Conservation (phyloP, 2,113 vertebrate genomes). For the Brienomyrus longianalis region DNA sequence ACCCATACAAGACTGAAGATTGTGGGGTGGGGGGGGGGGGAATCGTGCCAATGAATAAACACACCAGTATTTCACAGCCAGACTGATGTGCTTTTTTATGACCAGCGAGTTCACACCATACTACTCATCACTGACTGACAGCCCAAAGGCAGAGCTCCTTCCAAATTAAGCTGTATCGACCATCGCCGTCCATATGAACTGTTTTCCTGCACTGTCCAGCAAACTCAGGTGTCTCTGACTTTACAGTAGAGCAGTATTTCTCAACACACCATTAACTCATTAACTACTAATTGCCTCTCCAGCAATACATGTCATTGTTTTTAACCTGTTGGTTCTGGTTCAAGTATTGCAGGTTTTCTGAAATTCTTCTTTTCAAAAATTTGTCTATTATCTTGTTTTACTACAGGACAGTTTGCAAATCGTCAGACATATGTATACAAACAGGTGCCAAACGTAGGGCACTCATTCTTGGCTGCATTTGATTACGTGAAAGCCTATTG, state of each 20-base stretch:
- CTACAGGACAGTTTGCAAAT: neutral
- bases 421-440: neutral
- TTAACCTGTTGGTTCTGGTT: neutral
- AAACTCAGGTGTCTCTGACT: neutral
- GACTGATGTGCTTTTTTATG: neutral
- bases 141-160: neutral
- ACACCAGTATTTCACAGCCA: conserved; percentile 68
- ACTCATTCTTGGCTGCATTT: neutral
- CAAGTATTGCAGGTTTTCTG: neutral
- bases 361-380: neutral
- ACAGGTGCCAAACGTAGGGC: neutral
- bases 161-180: neutral
- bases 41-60: conserved; percentile 77
- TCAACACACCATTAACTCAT: neutral
- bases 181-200: neutral
- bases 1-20: conserved; percentile 59
- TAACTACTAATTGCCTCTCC: neutral
- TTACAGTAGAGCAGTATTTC: neutral
- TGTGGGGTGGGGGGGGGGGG: conserved; percentile 42
- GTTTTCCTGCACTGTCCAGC: neutral
- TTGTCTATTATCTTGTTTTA: neutral
- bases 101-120: neutral
- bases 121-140: neutral
- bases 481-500: neutral
- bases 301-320: neutral